Evolutionary conservation across 1,140 invertebrate species (phyloP), one percentile per base, ranked within the genome.

Genomic region (Caerostris darwini): DNA sequence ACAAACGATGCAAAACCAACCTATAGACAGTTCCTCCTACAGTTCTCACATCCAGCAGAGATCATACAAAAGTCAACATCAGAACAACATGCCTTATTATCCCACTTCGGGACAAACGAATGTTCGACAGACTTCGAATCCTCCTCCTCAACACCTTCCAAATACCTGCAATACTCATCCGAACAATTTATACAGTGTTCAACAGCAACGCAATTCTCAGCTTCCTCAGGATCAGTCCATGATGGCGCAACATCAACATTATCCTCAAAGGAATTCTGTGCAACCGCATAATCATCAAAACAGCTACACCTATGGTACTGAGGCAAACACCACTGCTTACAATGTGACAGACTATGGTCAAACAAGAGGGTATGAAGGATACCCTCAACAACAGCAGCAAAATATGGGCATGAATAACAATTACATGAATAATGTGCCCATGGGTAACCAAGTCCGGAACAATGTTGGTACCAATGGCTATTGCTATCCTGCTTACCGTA

Each of bases 71-170:
- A 7, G 77, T 50, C 93, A 71, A 8, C 92, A 61, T 12, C 85
- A 88, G 34, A 90, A 90, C 87, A 89, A 19, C 10, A 90, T 94
- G 88, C 93, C 88, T 94, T 94, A 85, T 34, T 94, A 90, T 50
- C 93, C 93, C 53, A 57, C 54, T 8, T 50, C 69, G 19, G 86
- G 87, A 67, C 93, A 90, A 34, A 69, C 88, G 50, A 91, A 57
- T 56, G 82, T 91, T 54, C 89, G 61, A 7, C 86, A 71, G 17
- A 58, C 17, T 77, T 53, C 77, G 4, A 77, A 64, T 58, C 17
- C 88, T 3, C 71, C 14, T n/a, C 7, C 64, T 58, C 64, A 90
- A 14, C 89, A 94, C 34, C 88, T 90, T 94, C 86, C 87, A 67
- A 94, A 90, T 69, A 5, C 59, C 7, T 94, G 93, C 56, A 58